Conservation (phyloP, 2,113 vertebrate species). For the Lethenteron camtschaticum region DNA sequence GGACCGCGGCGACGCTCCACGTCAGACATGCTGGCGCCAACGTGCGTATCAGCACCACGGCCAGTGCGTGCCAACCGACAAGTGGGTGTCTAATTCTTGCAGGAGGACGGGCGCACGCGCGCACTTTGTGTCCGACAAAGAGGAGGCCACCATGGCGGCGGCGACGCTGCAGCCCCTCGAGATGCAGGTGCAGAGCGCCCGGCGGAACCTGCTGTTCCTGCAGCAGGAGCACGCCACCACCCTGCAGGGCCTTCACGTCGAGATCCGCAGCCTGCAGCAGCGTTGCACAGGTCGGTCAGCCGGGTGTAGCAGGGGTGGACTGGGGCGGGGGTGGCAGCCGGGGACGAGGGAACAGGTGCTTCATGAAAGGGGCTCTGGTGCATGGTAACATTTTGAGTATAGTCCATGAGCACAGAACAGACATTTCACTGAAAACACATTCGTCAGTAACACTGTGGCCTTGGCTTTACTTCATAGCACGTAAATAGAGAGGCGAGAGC, state of each 20-base stretch:
- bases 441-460: no score
- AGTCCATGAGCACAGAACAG: background rate
- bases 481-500: background rate
- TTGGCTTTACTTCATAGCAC: background rate
- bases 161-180: constrained; percentile 32
- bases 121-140: no score
- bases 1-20: no score
- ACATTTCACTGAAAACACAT: no score
- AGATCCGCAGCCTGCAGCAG: constrained; percentile 72
- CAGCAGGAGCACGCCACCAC: constrained; percentile 77
- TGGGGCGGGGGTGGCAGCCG: background rate
- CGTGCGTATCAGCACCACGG: no score
- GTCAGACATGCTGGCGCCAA: no score
- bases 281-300: constrained; percentile 61
- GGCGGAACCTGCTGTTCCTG: constrained; percentile 85
- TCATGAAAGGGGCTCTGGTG: background rate
- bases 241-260: constrained; percentile 57
- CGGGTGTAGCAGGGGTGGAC: background rate
- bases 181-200: constrained; percentile 81
- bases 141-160: constrained; percentile 43
- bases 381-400: background rate
- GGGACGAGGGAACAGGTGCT: background rate
- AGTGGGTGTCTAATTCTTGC: no score
- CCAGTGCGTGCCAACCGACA: no score
- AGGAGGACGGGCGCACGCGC: no score